Evolutionary conservation across 2,113 vertebrate species (phyloP).

Genomic region (Platysternon megacephalum): DNA sequence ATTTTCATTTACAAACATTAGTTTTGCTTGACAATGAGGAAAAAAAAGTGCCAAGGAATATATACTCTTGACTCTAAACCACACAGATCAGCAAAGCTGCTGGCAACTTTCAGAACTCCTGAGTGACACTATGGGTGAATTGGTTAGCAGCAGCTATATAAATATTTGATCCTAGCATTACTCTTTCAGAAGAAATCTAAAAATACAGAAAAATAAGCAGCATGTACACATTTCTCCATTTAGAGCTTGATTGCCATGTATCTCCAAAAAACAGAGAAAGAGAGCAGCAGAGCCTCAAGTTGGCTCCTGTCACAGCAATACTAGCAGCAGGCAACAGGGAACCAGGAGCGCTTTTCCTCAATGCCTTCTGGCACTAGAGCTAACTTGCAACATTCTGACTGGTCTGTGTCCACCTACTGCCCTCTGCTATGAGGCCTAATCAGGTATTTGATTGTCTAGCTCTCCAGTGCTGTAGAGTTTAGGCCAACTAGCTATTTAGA

Average conservation of each 20-base stretch:
- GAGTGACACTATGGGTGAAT: neutral
- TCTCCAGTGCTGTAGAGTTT: neutral
- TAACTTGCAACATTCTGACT: neutral
- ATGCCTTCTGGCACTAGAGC: neutral
- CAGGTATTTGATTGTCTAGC: neutral
- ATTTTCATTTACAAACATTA: neutral
- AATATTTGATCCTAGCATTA: constrained; percentile 2
- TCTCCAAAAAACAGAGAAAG: neutral
- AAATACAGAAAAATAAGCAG: neutral
- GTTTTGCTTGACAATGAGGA: neutral
- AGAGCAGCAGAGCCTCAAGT: neutral
- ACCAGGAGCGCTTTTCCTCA: neutral
- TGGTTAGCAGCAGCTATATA: neutral
- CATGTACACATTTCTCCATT: neutral
- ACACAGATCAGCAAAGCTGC: neutral
- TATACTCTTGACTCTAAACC: neutral
- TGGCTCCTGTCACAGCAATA: neutral
- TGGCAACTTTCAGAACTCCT: neutral
- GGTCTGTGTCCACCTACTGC: neutral
- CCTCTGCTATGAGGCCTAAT: neutral
- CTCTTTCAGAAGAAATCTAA: neutral
- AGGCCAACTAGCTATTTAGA: neutral
- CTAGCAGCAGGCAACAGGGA: neutral
- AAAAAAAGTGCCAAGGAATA: neutral
- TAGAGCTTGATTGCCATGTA: neutral